phyloP scores from a whole-genome alignment of 1,140 invertebrate species.

The Megalonaias nervosa region DNA sequence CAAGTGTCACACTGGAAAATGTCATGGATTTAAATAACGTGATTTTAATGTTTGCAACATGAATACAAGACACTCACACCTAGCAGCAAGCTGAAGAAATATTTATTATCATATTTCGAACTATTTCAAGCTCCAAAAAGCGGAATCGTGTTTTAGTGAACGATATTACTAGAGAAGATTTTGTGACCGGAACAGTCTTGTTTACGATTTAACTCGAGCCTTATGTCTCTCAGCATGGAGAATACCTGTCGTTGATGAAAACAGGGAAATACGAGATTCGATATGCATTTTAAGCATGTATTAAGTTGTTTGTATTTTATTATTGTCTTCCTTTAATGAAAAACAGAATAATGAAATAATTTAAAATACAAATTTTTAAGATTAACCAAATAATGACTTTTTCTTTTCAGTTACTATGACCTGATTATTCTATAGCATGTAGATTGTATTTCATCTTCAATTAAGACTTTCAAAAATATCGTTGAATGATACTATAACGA shows the following conservation, averaged over 20 bases:
- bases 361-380: not conserved
- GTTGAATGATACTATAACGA: slow-evolving; percentile 7
- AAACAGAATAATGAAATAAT: no score
- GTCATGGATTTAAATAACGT: no score
- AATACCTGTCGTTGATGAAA: slow-evolving; percentile 19
- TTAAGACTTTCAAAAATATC: slow-evolving; percentile 15
- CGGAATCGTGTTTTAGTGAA: slow-evolving; percentile 15
- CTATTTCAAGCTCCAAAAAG: slow-evolving; percentile 4
- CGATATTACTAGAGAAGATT: not conserved
- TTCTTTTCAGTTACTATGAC: slow-evolving; percentile 10
- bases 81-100: no score
- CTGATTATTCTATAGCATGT: slow-evolving; percentile 11
- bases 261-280: slow-evolving; percentile 15
- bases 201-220: slow-evolving; percentile 19
- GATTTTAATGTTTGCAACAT: no score
- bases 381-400: not conserved
- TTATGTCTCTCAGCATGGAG: slow-evolving; percentile 16
- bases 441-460: slow-evolving; percentile 21
- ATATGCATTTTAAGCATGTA: slow-evolving; percentile 16
- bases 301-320: slow-evolving; percentile 7
- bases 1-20: no score
- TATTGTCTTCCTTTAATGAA: no score
- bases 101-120: slow-evolving; percentile 9
- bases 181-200: slow-evolving; percentile 7
- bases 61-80: no score